Conservation (phyloP, 2,888 invertebrate species). For the Xylota segnis region DNA sequence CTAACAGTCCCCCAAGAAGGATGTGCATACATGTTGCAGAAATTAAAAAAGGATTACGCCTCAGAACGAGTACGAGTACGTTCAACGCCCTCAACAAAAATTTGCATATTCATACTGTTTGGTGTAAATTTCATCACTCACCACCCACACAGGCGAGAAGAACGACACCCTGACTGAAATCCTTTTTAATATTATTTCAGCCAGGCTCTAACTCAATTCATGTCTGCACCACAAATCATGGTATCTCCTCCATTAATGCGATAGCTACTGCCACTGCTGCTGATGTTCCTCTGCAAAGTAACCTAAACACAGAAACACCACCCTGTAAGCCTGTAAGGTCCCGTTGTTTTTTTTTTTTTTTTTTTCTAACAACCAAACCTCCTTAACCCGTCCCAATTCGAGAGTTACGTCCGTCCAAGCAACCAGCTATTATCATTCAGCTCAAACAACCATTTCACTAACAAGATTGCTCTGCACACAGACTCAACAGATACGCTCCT, state of each 20-base stretch:
- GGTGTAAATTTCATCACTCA: slow-evolving; percentile 14
- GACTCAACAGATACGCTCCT: slow-evolving; percentile 63
- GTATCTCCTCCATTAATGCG: slow-evolving; percentile 55
- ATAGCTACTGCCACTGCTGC: slow-evolving; percentile 36
- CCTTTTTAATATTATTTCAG: slow-evolving; percentile 22
- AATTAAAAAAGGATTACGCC: too few relatives aligned
- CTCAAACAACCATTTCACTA: slow-evolving; percentile 70
- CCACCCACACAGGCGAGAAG: neutral
- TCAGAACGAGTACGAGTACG: too few relatives aligned
- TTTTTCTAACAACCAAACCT: slow-evolving; percentile 31
- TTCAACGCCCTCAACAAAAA: slow-evolving; percentile 25
- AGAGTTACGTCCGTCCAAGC: slow-evolving; percentile 34
- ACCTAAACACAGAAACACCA: slow-evolving; percentile 56
- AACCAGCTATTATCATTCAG: slow-evolving; percentile 55
- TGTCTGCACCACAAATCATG: slow-evolving; percentile 40
- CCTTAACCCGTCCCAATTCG: slow-evolving; percentile 54
- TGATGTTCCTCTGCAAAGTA: too few relatives aligned
- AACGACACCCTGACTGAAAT: slow-evolving; percentile 7
- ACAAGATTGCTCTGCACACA: slow-evolving; percentile 74
- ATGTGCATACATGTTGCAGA: too few relatives aligned
- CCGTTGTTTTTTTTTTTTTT: slow-evolving; percentile 48
- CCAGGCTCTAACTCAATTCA: slow-evolving; percentile 33
- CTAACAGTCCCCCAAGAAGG: too few relatives aligned
- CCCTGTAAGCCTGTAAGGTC: slow-evolving; percentile 32
- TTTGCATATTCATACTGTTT: slow-evolving; percentile 30